These are phyloP conservation scores for Carassius carassius DNA, from an alignment of 2,113 vertebrate genomes.

Conservation along the genomic window DNA sequence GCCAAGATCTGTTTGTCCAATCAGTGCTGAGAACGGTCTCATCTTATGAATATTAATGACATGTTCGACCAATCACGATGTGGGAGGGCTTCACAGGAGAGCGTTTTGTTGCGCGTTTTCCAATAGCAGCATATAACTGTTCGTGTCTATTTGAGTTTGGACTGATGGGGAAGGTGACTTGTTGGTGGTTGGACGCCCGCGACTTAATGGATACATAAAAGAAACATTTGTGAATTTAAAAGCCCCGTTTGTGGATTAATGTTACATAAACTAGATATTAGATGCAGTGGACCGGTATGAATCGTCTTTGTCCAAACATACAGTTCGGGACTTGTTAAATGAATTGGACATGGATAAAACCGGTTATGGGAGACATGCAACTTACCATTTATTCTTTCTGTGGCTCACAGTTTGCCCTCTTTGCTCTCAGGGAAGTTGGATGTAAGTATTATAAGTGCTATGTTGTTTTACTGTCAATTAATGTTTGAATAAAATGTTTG, in stretches of 20 bases:
- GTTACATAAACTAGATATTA: background rate
- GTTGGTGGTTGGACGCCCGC: background rate
- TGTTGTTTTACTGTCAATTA: background rate
- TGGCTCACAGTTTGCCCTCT: conserved; percentile 77
- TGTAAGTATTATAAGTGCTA: conserved; percentile 77
- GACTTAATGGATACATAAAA: conserved; percentile 36
- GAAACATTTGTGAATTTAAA: background rate
- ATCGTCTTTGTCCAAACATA: background rate
- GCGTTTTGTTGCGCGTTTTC: conserved; percentile 13
- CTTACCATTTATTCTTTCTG: conserved; percentile 73
- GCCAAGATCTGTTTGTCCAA: conserved; percentile 53
- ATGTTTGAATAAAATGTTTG: conserved; percentile 5
- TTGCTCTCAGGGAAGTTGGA: conserved; percentile 83
- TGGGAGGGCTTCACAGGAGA: conserved; percentile 13
- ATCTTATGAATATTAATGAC: conserved; percentile 59
- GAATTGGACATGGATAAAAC: conserved; percentile 80
- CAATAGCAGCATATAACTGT: conserved; percentile 46
- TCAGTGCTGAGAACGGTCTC: conserved; percentile 53
- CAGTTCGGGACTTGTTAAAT: conserved; percentile 62
- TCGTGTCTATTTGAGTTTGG: conserved; percentile 9
- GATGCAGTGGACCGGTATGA: conserved; percentile 38
- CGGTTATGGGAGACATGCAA: conserved; percentile 71
- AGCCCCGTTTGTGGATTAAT: conserved; percentile 26
- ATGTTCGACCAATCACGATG: conserved; percentile 63
- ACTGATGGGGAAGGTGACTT: conserved; percentile 14